Base-by-base conservation (phyloP, 2,888 invertebrate genomes). In the Dioctria linearis region DNA sequence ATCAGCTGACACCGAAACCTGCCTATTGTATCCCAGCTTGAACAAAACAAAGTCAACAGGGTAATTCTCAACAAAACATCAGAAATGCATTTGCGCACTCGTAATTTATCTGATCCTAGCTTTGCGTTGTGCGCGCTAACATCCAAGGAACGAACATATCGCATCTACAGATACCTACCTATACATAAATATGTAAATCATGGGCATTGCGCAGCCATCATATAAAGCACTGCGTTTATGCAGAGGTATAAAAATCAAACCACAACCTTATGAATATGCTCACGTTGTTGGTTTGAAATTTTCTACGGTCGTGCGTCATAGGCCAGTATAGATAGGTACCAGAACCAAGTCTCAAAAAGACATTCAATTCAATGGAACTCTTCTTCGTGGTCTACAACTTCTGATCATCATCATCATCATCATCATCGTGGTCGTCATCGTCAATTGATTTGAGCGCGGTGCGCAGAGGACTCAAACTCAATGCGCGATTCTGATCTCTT, bases 261-360 rank as follows among this genome's bases (percentile, higher is more conserved):
- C 67, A 67, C 46, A 49, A 67, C 67, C 67, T 67, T 67, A 67
- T 67, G 67, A 67, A 67, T 67, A 67, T 67, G 67, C 67, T 67
- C 67, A 67, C 67, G 67, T 67, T 67, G 67, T 67, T 67, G 9
- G 46, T 43, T 43, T 67, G 67, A 46, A 43, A 67, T 43, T 67
- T 46, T 66, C 42, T 67, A 46, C 42, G 67, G 46, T 67, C 67
- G 67, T 67, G 67, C 67, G 67, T 67, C 67, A 42, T 13, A 67
- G 13, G n/a, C 25, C 25, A 25, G 25, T 25, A 25, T 25, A 25
- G 25, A 25, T 25, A 25, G 25, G 25, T 25, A 25, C 25, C 25
- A 25, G 25, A 1, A 1, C 25, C 25, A 25, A 46, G 43, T 25
- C 67, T 46, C 46, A 43, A 65, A 65, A 67, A 67, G 67, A 43